Evolutionary conservation across 2,113 vertebrate species (phyloP).

Genomic region (Sprattus sprattus): DNA sequence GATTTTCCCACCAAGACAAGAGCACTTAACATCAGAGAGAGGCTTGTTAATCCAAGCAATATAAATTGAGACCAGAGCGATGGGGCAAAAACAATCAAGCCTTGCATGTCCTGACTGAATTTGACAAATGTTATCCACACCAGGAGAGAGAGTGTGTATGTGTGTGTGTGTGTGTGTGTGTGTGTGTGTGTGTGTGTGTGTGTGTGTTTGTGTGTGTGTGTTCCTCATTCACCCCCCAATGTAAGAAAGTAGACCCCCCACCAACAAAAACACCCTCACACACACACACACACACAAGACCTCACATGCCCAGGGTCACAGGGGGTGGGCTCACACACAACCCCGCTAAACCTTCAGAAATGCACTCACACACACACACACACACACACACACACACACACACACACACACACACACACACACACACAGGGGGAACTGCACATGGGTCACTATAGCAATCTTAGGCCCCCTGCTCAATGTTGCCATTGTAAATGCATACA

Average conservation of each 20-base stretch:
- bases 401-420: conserved; percentile 30
- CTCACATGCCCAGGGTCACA: neutral
- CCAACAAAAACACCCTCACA: neutral
- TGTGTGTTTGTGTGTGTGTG: neutral
- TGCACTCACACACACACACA: neutral
- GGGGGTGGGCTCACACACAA: neutral
- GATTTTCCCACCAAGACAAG: neutral
- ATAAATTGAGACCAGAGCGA: neutral
- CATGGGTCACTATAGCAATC: neutral
- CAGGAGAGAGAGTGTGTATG: neutral
- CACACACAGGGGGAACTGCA: conserved; percentile 1
- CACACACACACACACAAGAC: neutral
- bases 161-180: neutral
- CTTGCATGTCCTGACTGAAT: neutral
- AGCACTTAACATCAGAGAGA: neutral
- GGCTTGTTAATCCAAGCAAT: conserved; percentile 11
- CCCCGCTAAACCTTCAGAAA: neutral
- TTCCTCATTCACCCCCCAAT: neutral
- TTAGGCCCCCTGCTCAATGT: no score
- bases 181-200: neutral
- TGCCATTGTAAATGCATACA: no score
- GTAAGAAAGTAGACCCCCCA: conserved; percentile 16
- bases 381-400: neutral
- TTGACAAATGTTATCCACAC: conserved; percentile 4
- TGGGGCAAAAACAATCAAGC: neutral